Base-by-base conservation (phyloP, 2,113 vertebrate species). In the Gymnogyps californianus region DNA sequence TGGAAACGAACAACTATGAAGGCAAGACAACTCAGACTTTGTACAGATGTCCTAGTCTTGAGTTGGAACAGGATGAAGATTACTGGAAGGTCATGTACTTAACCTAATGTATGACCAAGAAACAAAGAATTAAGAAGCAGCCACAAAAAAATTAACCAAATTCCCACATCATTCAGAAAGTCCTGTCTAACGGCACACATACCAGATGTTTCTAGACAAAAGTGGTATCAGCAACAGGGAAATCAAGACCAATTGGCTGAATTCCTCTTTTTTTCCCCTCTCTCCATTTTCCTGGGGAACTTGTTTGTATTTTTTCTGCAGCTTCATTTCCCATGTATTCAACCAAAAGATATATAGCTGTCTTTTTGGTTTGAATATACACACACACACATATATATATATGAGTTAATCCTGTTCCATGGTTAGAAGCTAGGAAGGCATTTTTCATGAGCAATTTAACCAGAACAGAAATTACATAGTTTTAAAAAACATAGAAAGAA, bases 111-210 rank as follows among this genome's bases (percentile, higher is more conserved):
- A 38, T 31, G 28, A 34, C 28, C 32, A 59, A 87, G 52, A 36
- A 62, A n/a, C 18, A 52, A 46, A 74, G n/a, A 70, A 51, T 31
- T 38, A 86, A 61, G 25, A 26, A 70, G 17, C 24, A 86, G 21
- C 2, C 38, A 65, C 44, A 22, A 36, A 71, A 19, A 75, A 25
- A 18, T 4, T 0, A 71, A 31, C 17, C 47, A 62, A 20, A 11
- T 1, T 1, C 9, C 2, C 20, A 3, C 3, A 3, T 1, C 10
- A 14, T 17, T 28, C 36, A 77, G 44, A 28, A 80, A 44, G 9
- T 31, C 26, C 31, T 31, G 9, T 15, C 62, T 2, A 3, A 57
- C 0, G 0, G 40, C 15, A 64, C 42, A 14, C 11, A 9, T 10
- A 19, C 11, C 22, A 70, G 18, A 8, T 1, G 3, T 36, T 38